Evolutionary conservation across 53 echinoderm and acorn worm species (phyloP).

Genomic region (Antedon mediterranea): DNA sequence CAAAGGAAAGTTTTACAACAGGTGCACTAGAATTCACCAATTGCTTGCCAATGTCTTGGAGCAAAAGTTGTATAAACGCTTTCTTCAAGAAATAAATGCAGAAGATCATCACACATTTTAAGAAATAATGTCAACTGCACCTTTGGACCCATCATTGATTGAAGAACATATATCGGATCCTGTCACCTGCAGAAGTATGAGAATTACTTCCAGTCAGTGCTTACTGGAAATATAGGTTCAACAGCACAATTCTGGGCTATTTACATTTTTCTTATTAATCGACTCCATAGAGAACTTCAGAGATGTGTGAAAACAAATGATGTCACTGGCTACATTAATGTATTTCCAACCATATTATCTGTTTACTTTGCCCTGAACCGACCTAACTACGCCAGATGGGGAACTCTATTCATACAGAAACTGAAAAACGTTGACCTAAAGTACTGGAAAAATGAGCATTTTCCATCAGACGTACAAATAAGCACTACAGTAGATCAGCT

Average conservation of each 20-base stretch:
- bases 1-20: slow-evolving; percentile 40
- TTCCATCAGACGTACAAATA: too few relatives aligned
- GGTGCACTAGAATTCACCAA: slow-evolving; percentile 40
- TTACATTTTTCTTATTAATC: slow-evolving; percentile 39
- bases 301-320: slow-evolving; percentile 44
- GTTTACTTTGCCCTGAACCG: slow-evolving; percentile 48
- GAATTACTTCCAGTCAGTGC: slow-evolving; percentile 17
- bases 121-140: slow-evolving; percentile 25
- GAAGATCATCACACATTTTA: too few relatives aligned
- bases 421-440: too few relatives aligned
- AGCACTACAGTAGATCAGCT: too few relatives aligned
- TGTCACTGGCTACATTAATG: slow-evolving; percentile 23
- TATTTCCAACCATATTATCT: slow-evolving; percentile 26
- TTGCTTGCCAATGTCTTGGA: slow-evolving; percentile 42
- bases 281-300: slow-evolving; percentile 41
- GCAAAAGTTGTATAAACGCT: too few relatives aligned
- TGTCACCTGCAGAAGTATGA: slow-evolving; percentile 29
- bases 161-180: slow-evolving; percentile 22
- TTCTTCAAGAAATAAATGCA: too few relatives aligned
- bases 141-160: slow-evolving; percentile 6
- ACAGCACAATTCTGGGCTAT: slow-evolving; percentile 40
- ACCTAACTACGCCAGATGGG: too few relatives aligned
- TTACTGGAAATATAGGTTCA: slow-evolving; percentile 15
- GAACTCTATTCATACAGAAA: too few relatives aligned
- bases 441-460: too few relatives aligned